Conservation (phyloP, 1,140 invertebrate genomes). For the Drosophila sproati region DNA sequence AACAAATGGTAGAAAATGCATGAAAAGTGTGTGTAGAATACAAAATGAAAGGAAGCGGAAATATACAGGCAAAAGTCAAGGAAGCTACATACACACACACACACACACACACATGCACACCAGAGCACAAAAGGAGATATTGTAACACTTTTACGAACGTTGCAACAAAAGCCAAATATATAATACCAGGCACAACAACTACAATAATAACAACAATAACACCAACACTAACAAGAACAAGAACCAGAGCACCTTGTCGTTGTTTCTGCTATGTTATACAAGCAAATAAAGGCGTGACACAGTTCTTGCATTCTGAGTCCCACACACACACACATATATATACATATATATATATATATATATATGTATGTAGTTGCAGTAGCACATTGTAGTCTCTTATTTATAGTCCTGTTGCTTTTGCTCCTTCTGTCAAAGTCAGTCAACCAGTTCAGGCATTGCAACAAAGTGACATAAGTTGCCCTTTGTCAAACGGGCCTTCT, state of each 20-base stretch:
- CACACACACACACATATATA: conserved; percentile 43
- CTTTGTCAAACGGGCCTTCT: conserved; percentile 30
- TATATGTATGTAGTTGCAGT: conserved; percentile 18
- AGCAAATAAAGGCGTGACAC: conserved; percentile 78
- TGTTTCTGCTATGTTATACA: conserved; percentile 53
- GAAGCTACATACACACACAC: conserved; percentile 62
- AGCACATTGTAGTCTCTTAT: conserved; percentile 58
- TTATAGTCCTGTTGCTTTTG: conserved; percentile 53
- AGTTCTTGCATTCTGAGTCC: conserved; percentile 66
- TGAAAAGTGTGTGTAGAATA: conserved; percentile 40
- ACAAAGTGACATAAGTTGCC: conserved; percentile 53
- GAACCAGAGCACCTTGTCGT: conserved; percentile 45
- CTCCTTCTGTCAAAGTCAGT: conserved; percentile 67
- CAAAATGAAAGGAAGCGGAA: conserved; percentile 75
- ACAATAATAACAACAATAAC: conserved; percentile 53
- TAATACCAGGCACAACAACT: conserved; percentile 69
- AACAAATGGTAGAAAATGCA: conserved; percentile 21
- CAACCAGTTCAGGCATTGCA: conserved; percentile 55
- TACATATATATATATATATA: conserved; percentile 15
- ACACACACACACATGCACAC: conserved; percentile 37
- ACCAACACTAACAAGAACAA: conserved; percentile 1
- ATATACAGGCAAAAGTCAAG: conserved; percentile 70
- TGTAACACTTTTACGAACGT: conserved; percentile 59
- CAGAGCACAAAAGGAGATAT: conserved; percentile 21
- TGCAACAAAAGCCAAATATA: conserved; percentile 62